Evolutionary conservation across 2,888 invertebrate species (phyloP), one percentile per base, ranked within the genome.

Genomic region (Eulithis prunata): DNA sequence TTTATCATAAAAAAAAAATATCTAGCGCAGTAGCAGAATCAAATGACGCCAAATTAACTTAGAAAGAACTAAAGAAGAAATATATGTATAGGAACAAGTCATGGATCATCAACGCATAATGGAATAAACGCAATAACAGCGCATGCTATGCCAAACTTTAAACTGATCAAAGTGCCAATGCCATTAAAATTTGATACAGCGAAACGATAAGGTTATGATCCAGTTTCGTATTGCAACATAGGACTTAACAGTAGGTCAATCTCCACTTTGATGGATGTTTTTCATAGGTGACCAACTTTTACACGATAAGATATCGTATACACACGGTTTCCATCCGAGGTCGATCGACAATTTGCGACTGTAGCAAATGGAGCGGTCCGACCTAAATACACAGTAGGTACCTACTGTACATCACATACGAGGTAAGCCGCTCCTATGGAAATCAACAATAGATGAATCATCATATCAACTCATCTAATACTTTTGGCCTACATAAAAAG

Each of bases 311-410:
- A 88, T 88, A 91, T 87, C 86, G 84, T 79, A 21, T 21, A 84
- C 78, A 82, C 81, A 83, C 84, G 82, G 64, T 55, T 62, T 84
- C 81, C 75, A 80, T 79, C 77, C 91, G 90, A 91, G 92, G 92
- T 89, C 91, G 86, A 85, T 86, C 84, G 85, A 88, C 90, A 88
- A 90, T 90, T 91, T 85, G 89, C 91, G 84, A 88, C 86, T 82
- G 87, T 84, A 80, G 86, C 87, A 91, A 91, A 89, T 90, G 85
- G 91, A 90, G 89, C 91, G 86, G 84, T 82, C 88, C 88, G 87
- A 88, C 81, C 89, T 89, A 91, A 91, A 91, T 89, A 91, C 87
- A 86, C 53, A 55, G 13, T 51, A 12, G 2, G 1, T 21, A 21
- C 21, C 21, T 21, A 21, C 21, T 21, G 2, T 49, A 53, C 59